Conservation (phyloP, 2,113 vertebrate genomes). For the Hemicordylus capensis region DNA sequence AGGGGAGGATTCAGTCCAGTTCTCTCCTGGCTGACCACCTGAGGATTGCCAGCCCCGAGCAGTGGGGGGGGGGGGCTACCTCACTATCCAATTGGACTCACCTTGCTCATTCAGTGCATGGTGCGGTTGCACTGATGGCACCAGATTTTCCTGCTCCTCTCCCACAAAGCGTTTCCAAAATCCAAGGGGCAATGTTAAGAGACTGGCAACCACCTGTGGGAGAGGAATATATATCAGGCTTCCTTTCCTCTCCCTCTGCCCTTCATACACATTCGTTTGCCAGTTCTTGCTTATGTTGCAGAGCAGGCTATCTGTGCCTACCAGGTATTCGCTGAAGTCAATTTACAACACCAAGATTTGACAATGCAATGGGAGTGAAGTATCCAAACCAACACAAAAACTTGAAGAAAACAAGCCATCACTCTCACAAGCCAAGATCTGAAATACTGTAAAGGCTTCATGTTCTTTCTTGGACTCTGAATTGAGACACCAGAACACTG, state of each 20-base stretch:
- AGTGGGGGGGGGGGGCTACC: not conserved
- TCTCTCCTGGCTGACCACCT: not conserved
- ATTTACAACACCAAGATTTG: not conserved
- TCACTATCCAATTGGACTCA: too few relatives aligned
- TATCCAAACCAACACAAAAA: not conserved
- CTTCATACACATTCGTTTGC: not conserved
- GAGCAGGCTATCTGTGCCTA: not conserved
- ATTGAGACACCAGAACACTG: not conserved
- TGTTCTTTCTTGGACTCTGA: too few relatives aligned
- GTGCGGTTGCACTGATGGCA: not conserved
- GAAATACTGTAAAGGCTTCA: not conserved
- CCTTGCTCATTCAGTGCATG: fast-evolving
- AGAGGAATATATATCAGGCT: not conserved
- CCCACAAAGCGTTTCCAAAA: conserved; percentile 78
- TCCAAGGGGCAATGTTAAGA: conserved; percentile 76
- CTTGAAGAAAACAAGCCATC: not conserved
- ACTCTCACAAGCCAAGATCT: not conserved
- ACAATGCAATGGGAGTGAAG: not conserved
- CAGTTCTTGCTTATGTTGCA: not conserved
- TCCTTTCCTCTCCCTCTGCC: too few relatives aligned
- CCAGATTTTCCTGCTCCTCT: conserved; percentile 55
- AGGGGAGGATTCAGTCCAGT: not conserved
- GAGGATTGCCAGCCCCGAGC: not conserved
- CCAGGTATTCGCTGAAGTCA: not conserved
- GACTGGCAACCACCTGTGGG: conserved; percentile 77